Conservation (phyloP, 2,113 vertebrate genomes). For the Phyllostomus discolor region DNA sequence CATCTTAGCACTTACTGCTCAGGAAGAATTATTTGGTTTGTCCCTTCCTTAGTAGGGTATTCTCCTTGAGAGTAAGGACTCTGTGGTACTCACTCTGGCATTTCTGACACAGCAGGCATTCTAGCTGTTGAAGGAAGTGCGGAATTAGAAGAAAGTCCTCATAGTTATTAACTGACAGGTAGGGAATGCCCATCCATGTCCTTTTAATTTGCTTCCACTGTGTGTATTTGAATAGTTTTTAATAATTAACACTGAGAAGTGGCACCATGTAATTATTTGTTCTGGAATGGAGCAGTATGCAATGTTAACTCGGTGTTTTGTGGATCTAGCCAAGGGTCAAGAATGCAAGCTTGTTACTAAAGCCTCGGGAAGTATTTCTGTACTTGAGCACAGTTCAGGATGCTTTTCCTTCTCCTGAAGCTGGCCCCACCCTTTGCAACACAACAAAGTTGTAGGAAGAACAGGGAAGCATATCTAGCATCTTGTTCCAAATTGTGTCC, state of each 20-base stretch:
- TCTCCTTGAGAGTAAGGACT: not conserved
- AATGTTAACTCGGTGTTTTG: not conserved
- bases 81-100: not conserved
- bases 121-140: not conserved
- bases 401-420: not conserved
- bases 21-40: not conserved
- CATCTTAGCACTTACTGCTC: not conserved
- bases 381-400: not conserved
- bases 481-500: not conserved
- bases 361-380: not conserved
- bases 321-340: not conserved
- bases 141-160: not conserved
- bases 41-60: not conserved
- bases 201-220: not conserved
- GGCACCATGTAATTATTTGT: not conserved
- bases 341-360: not conserved
- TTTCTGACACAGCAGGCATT: not conserved
- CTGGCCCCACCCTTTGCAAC: not conserved
- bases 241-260: conserved; percentile 26
- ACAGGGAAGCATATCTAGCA: no score
- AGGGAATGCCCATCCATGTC: not conserved
- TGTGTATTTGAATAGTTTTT: not conserved
- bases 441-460: not conserved
- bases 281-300: not conserved
- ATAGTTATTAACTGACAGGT: not conserved